Base-by-base conservation (phyloP, 2,797 vertebrate genomes). In the Danio tinwini region DNA sequence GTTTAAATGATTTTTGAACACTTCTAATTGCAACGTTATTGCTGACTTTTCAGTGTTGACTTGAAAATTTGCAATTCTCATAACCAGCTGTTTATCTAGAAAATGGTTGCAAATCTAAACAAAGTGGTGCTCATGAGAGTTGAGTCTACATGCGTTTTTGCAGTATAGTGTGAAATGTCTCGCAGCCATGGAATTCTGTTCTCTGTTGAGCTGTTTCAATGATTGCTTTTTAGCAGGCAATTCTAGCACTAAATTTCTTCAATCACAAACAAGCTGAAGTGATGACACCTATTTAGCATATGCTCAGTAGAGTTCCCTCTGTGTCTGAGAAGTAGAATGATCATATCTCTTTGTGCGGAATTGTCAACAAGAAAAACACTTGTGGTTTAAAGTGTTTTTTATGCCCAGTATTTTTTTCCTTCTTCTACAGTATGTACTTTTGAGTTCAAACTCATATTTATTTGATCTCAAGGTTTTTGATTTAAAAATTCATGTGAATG, bases 231-330 rank as follows among this genome's bases (percentile, higher is more conserved):
- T 49, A 58, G 52, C 42, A 68, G 11, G 42, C 42, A 77, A 68
- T 58, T 68, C 16, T 58, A 58, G 61, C 45, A 16, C 37, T 42
- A 52, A 6, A 58, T 68, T 19, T 56, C 11, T 58, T 56, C 53
- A 65, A 45, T 55, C 74, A 55, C 16, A 74, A 50, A 61, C 21
- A 50, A 53, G n/a, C 59, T 45, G 11, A 17, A 19, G 29, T 52
- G 37, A 63, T 29, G 42, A 76, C 63, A 75, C 56, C 21, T 53
- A 55, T 76, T 76, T 63, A 65, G 74, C 61, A 58, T 68, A 49
- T 68, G 42, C 44, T 77, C 21, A 10, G 21, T 37, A 12, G 40
- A 67, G 16, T 39, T 77, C 13, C 44, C 63, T 37, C 52, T 17
- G 13, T 61, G 56, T 39, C 39, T 17, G 63, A 76, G 63, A 42